Percentiles rank a stretch among this genome's conserved stretches.
These are phyloP conservation scores for Chrysolina americana DNA, from an alignment of 2,888 invertebrate genomes.

Conservation along the genomic window DNA sequence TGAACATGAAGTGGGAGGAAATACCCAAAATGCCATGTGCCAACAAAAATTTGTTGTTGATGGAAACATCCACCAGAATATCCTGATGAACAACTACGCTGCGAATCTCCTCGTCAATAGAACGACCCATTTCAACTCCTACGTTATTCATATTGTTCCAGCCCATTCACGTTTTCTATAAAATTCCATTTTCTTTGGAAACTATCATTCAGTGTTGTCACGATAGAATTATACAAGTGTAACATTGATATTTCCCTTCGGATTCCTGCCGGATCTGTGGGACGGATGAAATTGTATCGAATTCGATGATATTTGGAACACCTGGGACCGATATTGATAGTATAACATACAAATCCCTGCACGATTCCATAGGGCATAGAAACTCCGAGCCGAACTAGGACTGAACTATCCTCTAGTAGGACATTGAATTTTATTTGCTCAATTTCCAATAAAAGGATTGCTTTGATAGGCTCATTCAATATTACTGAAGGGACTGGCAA, in stretches of 20 bases:
- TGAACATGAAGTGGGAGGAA: too few species aligned
- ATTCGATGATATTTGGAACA: constrained; percentile 16
- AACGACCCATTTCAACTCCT: neutral
- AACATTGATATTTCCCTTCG: constrained; percentile 2
- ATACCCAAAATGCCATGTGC: too few species aligned
- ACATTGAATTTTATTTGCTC: constrained; percentile 1
- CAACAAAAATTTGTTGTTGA: too few species aligned
- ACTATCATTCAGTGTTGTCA: constrained; percentile 12
- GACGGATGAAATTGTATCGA: constrained; percentile 24
- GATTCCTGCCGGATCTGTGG: neutral
- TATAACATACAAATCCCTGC: neutral
- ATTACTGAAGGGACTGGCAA: neutral
- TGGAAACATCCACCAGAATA: too few species aligned
- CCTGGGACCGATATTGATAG: constrained; percentile 10
- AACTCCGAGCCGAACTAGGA: neutral
- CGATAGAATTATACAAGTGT: constrained; percentile 2
- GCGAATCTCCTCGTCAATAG: neutral
- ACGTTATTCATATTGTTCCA: neutral
- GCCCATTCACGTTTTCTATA: neutral
- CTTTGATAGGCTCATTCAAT: neutral
- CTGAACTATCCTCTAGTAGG: neutral
- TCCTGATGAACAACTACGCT: too few species aligned
- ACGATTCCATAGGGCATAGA: neutral
- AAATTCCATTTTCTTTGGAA: neutral
- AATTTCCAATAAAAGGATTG: neutral